A percentile compares a stretch with the other conserved stretches of the same genome.
Evolutionary conservation across 2,113 vertebrate species (phyloP).

Genomic region (Nycticryphes semicollaris): DNA sequence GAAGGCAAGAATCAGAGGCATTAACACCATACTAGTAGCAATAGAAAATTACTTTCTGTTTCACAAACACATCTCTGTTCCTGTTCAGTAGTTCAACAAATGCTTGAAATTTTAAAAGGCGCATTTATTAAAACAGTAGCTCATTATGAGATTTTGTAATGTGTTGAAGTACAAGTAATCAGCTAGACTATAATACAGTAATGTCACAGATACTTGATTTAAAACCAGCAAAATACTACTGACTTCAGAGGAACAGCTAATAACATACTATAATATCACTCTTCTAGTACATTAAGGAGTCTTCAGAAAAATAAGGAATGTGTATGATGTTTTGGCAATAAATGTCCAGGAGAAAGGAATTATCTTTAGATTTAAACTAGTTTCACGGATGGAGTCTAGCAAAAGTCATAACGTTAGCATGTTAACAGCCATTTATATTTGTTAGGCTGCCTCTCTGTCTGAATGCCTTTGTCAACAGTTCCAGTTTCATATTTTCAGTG

Average conservation of each 20-base stretch:
- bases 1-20: background rate
- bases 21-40: background rate
- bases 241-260: constrained; percentile 23
- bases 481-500: background rate
- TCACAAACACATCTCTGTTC: constrained; percentile 25
- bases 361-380: constrained; percentile 15
- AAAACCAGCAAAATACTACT: constrained; percentile 30
- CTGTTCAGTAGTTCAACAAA: constrained; percentile 29
- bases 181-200: background rate
- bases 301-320: background rate
- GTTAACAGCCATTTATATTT: background rate
- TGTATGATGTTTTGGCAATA: background rate
- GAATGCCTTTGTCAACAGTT: background rate
- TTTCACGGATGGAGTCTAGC: background rate
- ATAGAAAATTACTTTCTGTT: background rate
- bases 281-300: background rate
- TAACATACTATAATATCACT: background rate
- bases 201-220: constrained; percentile 24
- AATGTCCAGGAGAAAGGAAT: background rate
- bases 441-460: background rate
- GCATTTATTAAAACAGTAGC: constrained; percentile 31
- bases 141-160: constrained; percentile 29
- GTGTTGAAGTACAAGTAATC: constrained; percentile 37
- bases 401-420: background rate
- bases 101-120: constrained; percentile 12